Evolutionary conservation across 2,888 invertebrate species (phyloP), one percentile per base, ranked within the genome.

Genomic region (Drosophila emarginata): DNA sequence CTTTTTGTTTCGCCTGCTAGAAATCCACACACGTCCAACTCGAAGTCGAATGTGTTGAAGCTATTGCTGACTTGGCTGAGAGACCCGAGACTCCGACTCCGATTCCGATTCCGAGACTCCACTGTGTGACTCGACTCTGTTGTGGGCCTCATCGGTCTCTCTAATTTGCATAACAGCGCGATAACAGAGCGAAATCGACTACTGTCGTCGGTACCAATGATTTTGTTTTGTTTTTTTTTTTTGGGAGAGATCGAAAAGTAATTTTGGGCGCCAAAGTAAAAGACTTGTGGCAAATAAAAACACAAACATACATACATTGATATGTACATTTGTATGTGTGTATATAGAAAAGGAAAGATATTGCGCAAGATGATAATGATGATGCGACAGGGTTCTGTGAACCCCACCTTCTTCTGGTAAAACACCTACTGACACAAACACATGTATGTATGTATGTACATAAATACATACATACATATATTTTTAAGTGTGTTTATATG

Each of bases 1-100:
- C 89, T 89, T 89, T 80, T 86, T 80, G 83, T 80, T 78, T 83
- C 81, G 79, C 79, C 76, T 82, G 85, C 79, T 79, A 79, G 77
- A 77, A 74, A 78, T 73, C 73, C 70, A 81, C 69, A 73, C 79
- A 72, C 67, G 72, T 71, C 56, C 61, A 71, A 74, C 56, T 71
- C 67, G 69, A 79, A 79, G 68, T 77, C 76, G 65, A 66, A 67
- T 54, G 54, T 54, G 54, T 54, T 54, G 60, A 62, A 62, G 70
- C 40, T 70, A 54, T 73, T 68, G 68, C 77, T 64, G 50, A 61
- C 61, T 74, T 70, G 67, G 45, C 66, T 54, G 36, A 50, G 21
- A 45, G 45, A 45, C 32, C 32, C 9, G 23, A n/a, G 26, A 14
- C 5, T 28, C 28, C 5, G 28, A 28, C 32, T 32, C 32, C 32